Evolutionary conservation across 1,140 invertebrate genomes (phyloP), one percentile per base, ranked within the genome.

Genomic region (Onthophagus taurus): DNA sequence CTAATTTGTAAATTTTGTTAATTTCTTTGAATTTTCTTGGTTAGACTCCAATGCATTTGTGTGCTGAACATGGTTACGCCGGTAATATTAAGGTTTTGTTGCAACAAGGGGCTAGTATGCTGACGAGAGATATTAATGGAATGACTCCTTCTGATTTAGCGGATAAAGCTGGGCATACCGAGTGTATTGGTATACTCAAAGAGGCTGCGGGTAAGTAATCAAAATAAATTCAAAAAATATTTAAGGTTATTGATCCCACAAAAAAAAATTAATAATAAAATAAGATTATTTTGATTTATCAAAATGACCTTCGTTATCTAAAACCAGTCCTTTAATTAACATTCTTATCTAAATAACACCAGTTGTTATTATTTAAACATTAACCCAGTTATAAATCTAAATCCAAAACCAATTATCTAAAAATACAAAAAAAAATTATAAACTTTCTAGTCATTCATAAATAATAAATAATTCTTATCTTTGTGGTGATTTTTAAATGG

Each of bases 1-100:
- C 35, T 37, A 37, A 21, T 37, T 37, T 23, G 13, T 21, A 37
- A 11, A 12, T 45, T 47, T 43, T 29, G 16, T 33, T 31, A 41
- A 43, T 23, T 47, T 47, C 8, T 18, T 35, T 24, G 5, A 36
- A 31, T 44, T 14, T 17, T 37, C 26, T 42, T 35, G 36, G 63
- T 55, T 50, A 89, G 70, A 89, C 85, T 16, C 74, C 88, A 1
- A 62, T 93, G 2, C 88, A 92, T 65, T 69, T 89, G 12, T 80
- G 83, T 44, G 77, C 85, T 3, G 85, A 90, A 57, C 77, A 85
- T 60, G 88, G 88, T 1, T 78, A 87, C 59, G 64, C 69, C 4
- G 72, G 72, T 19, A 89, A 89, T 58, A 71, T 89, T 1, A 65
- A 72, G 23, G 66, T 76, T 11, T 65, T 93, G 2, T 55, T 90